Conservation (phyloP, 2,888 invertebrate genomes). For the Pachymerium ferrugineum region DNA sequence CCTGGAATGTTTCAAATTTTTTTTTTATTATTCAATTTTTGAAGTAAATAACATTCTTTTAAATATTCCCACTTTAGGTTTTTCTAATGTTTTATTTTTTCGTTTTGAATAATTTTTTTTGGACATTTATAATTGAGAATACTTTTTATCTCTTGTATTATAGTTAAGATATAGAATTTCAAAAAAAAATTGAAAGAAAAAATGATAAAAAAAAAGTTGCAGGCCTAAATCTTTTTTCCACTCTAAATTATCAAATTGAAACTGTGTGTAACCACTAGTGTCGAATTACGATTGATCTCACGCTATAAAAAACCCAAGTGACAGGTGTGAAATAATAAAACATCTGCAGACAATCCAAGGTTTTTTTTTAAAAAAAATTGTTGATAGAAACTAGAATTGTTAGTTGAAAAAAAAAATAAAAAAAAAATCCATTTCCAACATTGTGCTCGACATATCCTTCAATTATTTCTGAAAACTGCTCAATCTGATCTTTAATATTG, state of each 20-base stretch:
- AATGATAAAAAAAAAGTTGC: background rate
- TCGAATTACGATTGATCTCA: background rate
- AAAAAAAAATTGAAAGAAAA: background rate
- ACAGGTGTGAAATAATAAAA: background rate
- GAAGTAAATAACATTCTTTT: conserved; percentile 4
- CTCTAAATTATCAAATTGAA: background rate
- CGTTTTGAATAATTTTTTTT: background rate
- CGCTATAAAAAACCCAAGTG: background rate
- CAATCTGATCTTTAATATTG: background rate
- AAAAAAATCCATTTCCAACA: background rate
- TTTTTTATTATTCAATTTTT: background rate
- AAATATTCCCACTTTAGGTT: background rate
- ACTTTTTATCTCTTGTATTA: background rate
- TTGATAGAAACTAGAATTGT: background rate
- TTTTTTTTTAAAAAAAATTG: background rate
- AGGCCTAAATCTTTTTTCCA: background rate
- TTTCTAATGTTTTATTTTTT: background rate
- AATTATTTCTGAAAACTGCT: background rate
- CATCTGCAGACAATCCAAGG: background rate
- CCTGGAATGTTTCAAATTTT: conserved; percentile 1
- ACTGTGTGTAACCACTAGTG: background rate
- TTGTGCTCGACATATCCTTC: background rate
- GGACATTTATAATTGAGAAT: background rate
- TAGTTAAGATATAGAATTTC: background rate
- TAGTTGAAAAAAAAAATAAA: background rate